A percentile compares a stretch with the other conserved stretches of the same genome.
phyloP scores from a whole-genome alignment of 2,113 vertebrate species.

The Damaliscus lunatus region DNA sequence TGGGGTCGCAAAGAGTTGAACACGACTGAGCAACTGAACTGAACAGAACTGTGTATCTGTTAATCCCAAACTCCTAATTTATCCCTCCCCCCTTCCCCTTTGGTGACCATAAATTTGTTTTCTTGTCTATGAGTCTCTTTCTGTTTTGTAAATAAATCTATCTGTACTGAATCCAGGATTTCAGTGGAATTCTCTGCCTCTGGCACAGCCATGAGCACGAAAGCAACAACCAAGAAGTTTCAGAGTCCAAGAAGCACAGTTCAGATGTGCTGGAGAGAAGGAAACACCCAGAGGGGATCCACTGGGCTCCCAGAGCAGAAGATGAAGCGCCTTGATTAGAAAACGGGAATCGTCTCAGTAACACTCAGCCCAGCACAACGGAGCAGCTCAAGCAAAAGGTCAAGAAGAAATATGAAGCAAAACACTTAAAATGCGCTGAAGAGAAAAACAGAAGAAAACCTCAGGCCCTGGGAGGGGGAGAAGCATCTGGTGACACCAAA shows the following conservation, averaged over 20 bases:
- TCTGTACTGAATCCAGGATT: neutral
- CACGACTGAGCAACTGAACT: neutral
- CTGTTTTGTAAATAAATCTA: neutral
- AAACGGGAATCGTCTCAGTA: neutral
- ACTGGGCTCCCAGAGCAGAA: neutral
- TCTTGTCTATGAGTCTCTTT: neutral
- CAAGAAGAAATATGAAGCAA: fast-evolving
- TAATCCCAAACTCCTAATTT: neutral
- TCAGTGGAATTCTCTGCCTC: neutral
- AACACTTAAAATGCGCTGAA: neutral
- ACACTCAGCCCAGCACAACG: neutral
- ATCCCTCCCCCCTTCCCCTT: neutral
- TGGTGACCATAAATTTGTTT: neutral
- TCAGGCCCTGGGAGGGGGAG: neutral
- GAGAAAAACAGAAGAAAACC: neutral
- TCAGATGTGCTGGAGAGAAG: fast-evolving
- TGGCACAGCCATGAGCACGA: neutral
- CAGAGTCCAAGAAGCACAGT: fast-evolving
- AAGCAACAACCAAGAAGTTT: neutral
- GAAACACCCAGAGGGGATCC: neutral
- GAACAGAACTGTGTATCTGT: neutral
- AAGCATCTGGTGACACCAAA: fast-evolving
- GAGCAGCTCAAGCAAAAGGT: neutral
- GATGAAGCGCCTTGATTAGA: neutral
- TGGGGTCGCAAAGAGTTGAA: neutral